A percentile compares a stretch with the other conserved stretches of the same genome.
Conservation (phyloP, 1,140 invertebrate species). For the Armadillidium nasatum region DNA sequence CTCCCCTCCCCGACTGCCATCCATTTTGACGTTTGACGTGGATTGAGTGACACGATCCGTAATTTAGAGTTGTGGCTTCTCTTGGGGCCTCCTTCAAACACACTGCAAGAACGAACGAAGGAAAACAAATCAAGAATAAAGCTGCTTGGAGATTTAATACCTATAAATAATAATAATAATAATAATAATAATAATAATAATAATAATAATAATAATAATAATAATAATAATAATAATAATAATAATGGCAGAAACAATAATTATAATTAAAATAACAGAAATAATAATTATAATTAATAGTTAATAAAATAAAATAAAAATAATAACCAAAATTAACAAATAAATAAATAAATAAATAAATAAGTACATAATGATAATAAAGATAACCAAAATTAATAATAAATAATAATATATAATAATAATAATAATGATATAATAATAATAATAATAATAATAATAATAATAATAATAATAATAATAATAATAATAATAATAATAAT, state of each 20-base stretch:
- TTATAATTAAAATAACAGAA: background rate
- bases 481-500: no score
- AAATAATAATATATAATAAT: no score
- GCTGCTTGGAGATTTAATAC: background rate
- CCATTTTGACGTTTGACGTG: background rate
- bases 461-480: no score
- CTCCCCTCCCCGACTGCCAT: background rate
- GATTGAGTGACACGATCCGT: background rate
- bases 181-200: background rate
- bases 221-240: background rate
- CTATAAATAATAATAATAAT: background rate
- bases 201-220: background rate
- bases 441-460: no score
- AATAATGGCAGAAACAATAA: background rate
- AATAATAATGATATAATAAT: no score
- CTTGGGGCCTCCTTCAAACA: background rate
- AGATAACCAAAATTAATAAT: no score
- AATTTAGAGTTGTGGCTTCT: conserved; percentile 1
- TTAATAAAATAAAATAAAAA: no score
- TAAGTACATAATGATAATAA: no score
- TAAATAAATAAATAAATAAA: no score
- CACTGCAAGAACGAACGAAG: background rate
- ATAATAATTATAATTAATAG: no score
- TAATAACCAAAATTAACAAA: no score
- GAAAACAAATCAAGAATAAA: background rate